Conservation (phyloP, 2,113 vertebrate species). For the Synchiropus splendidus region DNA sequence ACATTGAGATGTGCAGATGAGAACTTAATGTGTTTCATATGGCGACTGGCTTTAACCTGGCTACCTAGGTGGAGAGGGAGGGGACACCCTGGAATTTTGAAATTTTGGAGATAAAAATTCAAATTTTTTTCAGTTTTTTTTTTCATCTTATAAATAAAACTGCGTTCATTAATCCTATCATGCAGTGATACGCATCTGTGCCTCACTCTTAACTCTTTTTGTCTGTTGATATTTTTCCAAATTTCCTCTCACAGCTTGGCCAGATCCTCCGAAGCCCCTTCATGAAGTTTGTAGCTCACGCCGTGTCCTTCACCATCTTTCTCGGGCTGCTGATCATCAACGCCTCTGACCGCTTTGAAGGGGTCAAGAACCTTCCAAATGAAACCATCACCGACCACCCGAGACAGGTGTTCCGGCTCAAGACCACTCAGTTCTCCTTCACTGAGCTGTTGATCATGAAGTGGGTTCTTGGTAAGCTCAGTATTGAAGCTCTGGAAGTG, state of each 20-base stretch:
- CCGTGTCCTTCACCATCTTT: conserved; percentile 94
- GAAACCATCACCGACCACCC: conserved; percentile 94
- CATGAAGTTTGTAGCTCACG: conserved; percentile 97
- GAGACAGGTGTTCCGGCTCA: conserved; percentile 89
- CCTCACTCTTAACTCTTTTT: too few relatives aligned
- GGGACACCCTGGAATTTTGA: too few relatives aligned
- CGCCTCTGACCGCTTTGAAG: conserved; percentile 90
- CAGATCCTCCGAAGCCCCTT: conserved; percentile 90
- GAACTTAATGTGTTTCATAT: too few relatives aligned
- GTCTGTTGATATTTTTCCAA: not conserved
- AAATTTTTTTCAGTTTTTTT: too few relatives aligned
- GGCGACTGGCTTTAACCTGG: too few relatives aligned
- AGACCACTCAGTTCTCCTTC: conserved; percentile 97
- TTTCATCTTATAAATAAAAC: too few relatives aligned
- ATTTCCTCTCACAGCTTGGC: conserved; percentile 69
- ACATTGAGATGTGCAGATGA: too few relatives aligned
- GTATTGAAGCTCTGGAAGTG: too few relatives aligned
- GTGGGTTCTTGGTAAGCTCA: conserved; percentile 88
- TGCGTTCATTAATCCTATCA: too few relatives aligned
- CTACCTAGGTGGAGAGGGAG: too few relatives aligned
- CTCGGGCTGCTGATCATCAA: conserved; percentile 86
- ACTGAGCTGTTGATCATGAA: conserved; percentile 97
- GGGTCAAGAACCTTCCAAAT: conserved; percentile 90
- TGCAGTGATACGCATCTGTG: too few relatives aligned
- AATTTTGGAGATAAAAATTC: too few relatives aligned